Percentiles rank a stretch among this genome's conserved stretches.
These are phyloP conservation scores for Ophion costatus DNA, from an alignment of 2,888 invertebrate species.

Conservation along the genomic window DNA sequence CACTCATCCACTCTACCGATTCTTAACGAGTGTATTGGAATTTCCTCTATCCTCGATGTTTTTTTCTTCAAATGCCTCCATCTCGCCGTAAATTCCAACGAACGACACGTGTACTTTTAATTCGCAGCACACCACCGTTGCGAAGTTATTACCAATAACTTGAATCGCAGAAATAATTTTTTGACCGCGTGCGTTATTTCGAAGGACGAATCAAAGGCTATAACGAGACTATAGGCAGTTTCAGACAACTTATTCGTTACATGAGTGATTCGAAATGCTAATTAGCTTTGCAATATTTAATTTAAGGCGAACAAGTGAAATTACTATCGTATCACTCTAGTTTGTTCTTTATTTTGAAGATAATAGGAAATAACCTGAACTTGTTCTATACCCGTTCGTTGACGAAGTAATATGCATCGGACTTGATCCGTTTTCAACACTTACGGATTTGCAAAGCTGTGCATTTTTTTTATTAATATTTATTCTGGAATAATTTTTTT, in stretches of 20 bases:
- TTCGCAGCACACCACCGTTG: not conserved
- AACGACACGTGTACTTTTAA: not conserved
- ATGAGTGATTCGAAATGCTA: not conserved
- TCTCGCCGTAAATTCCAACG: not conserved
- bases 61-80: conserved; percentile 2
- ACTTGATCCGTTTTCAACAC: too few species aligned
- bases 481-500: too few species aligned
- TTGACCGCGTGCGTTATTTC: not conserved
- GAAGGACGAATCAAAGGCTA: not conserved
- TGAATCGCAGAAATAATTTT: not conserved
- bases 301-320: not conserved
- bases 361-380: too few species aligned
- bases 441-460: too few species aligned
- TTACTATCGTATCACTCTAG: not conserved
- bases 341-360: not conserved
- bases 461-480: too few species aligned
- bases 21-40: conserved; percentile 48
- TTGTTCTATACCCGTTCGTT: not conserved
- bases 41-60: conserved; percentile 31
- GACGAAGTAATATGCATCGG: too few species aligned
- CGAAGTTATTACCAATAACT: conserved; percentile 11
- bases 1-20: not conserved
- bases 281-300: not conserved
- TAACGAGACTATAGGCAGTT: too few species aligned
- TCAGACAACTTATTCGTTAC: not conserved